Percentiles rank a stretch among this genome's conserved stretches.
Conservation (phyloP, 2,113 vertebrate genomes). For the Brachypteracias leptosomus region DNA sequence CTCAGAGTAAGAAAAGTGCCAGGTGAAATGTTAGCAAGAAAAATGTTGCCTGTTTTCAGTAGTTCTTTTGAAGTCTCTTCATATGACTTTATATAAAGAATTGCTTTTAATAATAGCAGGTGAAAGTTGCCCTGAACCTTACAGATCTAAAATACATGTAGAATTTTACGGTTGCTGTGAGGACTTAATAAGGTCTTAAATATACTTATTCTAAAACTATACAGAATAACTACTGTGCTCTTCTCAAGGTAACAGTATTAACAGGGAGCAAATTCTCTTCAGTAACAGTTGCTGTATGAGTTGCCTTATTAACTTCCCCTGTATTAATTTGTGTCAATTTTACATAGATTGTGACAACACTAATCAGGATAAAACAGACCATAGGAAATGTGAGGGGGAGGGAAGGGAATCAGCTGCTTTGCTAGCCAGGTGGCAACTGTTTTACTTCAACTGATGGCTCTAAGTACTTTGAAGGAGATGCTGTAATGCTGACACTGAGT, state of each 20-base stretch:
- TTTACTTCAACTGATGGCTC: not conserved
- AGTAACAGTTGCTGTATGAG: not conserved
- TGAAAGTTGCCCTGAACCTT: not conserved
- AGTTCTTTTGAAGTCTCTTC: not conserved
- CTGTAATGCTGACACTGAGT: not conserved
- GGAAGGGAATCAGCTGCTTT: not conserved
- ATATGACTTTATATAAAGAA: not conserved
- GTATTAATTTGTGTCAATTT: not conserved
- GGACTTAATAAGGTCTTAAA: not conserved
- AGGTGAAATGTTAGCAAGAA: not conserved
- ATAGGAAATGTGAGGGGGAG: not conserved
- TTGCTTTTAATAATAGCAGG: not conserved
- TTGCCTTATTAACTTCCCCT: not conserved
- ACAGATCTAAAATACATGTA: not conserved
- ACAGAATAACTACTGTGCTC: not conserved
- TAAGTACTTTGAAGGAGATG: not conserved
- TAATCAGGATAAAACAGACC: not conserved
- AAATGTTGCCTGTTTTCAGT: not conserved
- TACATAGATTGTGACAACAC: not conserved
- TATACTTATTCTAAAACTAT: not conserved
- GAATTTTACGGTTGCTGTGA: not conserved
- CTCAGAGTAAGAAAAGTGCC: not conserved
- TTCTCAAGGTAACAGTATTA: not conserved
- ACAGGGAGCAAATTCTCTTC: not conserved
- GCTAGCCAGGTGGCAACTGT: not conserved